Evolutionary conservation across 2,797 vertebrate genomes (phyloP).

Genomic region (Prionace glauca): DNA sequence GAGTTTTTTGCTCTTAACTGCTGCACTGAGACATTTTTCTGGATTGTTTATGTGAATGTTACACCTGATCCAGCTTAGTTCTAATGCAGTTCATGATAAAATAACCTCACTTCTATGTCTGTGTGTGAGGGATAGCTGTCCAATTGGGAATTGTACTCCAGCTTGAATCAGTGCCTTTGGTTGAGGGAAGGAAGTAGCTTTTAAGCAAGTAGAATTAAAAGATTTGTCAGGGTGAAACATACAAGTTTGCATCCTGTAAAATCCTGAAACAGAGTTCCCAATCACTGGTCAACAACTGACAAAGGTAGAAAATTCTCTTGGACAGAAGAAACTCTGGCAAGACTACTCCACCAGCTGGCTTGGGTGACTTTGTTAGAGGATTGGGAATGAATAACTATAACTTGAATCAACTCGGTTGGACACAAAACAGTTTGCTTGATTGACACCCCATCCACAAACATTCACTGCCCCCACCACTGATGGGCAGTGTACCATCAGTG

Average conservation of each 20-base stretch:
- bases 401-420: background rate
- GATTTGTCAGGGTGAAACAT: background rate
- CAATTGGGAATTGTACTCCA: background rate
- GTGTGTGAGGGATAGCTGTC: background rate
- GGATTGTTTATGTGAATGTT: background rate
- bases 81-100: background rate
- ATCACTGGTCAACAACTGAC: background rate
- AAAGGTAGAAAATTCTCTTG: background rate
- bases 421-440: too few species aligned
- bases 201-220: background rate
- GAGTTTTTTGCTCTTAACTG: background rate
- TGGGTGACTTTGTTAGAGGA: background rate
- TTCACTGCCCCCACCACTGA: too few species aligned
- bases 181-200: background rate
- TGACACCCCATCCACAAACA: too few species aligned
- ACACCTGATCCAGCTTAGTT: background rate
- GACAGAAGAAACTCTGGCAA: background rate
- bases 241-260: background rate
- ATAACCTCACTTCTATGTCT: background rate
- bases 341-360: background rate
- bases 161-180: background rate
- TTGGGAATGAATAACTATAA: background rate
- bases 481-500: too few species aligned
- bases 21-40: background rate
- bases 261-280: background rate